Conservation (phyloP, 2,797 vertebrate genomes). For the Sciaenops ocellatus region DNA sequence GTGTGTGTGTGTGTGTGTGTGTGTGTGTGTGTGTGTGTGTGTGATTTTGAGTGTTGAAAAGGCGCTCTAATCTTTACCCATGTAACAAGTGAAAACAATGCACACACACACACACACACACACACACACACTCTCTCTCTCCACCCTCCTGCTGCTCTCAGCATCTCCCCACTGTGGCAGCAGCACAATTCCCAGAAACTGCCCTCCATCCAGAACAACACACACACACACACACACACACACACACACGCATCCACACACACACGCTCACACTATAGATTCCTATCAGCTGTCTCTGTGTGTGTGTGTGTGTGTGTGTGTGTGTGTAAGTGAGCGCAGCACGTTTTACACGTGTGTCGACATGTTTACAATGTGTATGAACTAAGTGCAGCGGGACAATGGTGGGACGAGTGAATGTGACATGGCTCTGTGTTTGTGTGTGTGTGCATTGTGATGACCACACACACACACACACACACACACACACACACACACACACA, state of each 20-base stretch:
- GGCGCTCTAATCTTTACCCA: conserved; percentile 60
- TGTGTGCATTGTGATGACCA: conserved; percentile 16
- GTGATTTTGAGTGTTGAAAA: conserved; percentile 62
- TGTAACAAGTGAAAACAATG: conserved; percentile 67
- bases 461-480: conserved; percentile 22
- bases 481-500: conserved; percentile 14
- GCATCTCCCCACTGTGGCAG: conserved; percentile 57
- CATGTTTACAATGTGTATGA: conserved; percentile 66
- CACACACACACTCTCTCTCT: conserved; percentile 35
- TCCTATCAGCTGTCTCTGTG: conserved; percentile 64
- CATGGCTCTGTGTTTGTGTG: conserved; percentile 11
- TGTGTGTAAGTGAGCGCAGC: conserved; percentile 43
- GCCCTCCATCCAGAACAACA: conserved; percentile 41
- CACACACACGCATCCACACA: conserved; percentile 23
- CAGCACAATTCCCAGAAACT: conserved; percentile 81
- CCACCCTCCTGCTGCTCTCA: conserved; percentile 65
- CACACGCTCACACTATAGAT: conserved; percentile 56
- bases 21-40: conserved; percentile 27
- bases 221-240: conserved; percentile 12
- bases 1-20: conserved; percentile 33
- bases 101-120: conserved; percentile 34
- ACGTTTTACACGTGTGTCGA: conserved; percentile 70
- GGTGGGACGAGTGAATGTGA: conserved; percentile 60
- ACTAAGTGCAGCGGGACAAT: conserved; percentile 70
- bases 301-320: too few species aligned